These are phyloP conservation scores for Orgyia antiqua DNA, from an alignment of 2,888 invertebrate species.

Conservation along the genomic window DNA sequence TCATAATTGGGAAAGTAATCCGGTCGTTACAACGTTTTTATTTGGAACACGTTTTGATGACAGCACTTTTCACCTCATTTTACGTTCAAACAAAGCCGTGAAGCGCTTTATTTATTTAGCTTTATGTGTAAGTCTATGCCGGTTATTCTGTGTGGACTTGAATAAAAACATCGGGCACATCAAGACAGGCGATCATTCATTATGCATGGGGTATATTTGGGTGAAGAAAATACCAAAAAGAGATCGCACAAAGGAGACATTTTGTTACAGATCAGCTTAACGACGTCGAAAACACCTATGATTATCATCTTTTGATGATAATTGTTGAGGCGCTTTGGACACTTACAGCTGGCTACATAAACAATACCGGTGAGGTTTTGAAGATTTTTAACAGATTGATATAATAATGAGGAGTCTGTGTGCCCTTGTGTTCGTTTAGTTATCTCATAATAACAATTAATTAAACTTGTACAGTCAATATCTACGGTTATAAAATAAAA, in stretches of 20 bases:
- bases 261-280: slow-evolving; percentile 78
- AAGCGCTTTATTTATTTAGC: slow-evolving; percentile 40
- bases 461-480: no score
- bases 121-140: slow-evolving; percentile 53
- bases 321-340: slow-evolving; percentile 71
- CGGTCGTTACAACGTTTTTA: slow-evolving; percentile 41
- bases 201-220: slow-evolving; percentile 57
- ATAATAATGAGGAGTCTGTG: slow-evolving; percentile 44
- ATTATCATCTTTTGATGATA: slow-evolving; percentile 78
- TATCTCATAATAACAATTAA: background rate
- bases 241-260: slow-evolving; percentile 73
- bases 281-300: slow-evolving; percentile 78
- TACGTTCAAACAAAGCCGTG: slow-evolving; percentile 26
- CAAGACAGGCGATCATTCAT: slow-evolving; percentile 45
- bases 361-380: slow-evolving; percentile 68
- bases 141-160: slow-evolving; percentile 34
- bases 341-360: slow-evolving; percentile 65
- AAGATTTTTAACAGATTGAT: slow-evolving; percentile 47
- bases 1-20: slow-evolving; percentile 31
- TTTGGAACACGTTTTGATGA: slow-evolving; percentile 30
- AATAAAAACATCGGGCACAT: slow-evolving; percentile 38
- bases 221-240: slow-evolving; percentile 44
- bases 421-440: slow-evolving; percentile 42
- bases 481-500: no score
- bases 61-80: slow-evolving; percentile 34